Evolutionary conservation across 2,888 invertebrate genomes (phyloP).

Genomic region (Siphlonurus alternatus): DNA sequence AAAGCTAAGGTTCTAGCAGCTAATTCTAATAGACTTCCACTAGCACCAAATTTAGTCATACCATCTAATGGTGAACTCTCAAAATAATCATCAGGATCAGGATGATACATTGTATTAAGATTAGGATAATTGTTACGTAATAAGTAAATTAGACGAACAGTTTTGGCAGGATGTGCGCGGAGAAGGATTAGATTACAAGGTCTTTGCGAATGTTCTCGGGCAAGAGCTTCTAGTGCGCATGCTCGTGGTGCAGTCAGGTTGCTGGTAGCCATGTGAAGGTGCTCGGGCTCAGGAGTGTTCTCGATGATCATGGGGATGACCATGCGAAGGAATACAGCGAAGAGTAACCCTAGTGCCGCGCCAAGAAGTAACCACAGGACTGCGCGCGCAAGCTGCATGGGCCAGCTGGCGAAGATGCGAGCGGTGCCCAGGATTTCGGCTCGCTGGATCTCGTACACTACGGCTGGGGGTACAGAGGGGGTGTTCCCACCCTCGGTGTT

Average conservation of each 20-base stretch:
- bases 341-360: neutral
- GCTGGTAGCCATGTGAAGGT: conserved; percentile 2
- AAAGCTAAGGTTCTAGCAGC: neutral
- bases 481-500: neutral
- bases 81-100: neutral
- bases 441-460: neutral
- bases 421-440: neutral
- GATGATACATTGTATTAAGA: neutral
- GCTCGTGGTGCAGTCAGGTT: neutral
- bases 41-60: neutral
- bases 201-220: neutral
- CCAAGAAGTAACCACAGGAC: neutral
- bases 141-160: neutral
- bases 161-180: conserved; percentile 1
- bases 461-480: neutral
- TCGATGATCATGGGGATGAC: neutral
- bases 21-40: neutral
- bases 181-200: conserved; percentile 4
- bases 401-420: conserved; percentile 1
- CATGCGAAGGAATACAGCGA: neutral
- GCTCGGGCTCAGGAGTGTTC: neutral
- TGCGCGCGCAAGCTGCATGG: neutral
- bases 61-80: neutral
- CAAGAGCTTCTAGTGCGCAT: conserved; percentile 6
- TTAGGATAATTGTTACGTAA: neutral